phyloP scores from a whole-genome alignment of 1,140 invertebrate genomes.

The Archivesica marissinica region DNA sequence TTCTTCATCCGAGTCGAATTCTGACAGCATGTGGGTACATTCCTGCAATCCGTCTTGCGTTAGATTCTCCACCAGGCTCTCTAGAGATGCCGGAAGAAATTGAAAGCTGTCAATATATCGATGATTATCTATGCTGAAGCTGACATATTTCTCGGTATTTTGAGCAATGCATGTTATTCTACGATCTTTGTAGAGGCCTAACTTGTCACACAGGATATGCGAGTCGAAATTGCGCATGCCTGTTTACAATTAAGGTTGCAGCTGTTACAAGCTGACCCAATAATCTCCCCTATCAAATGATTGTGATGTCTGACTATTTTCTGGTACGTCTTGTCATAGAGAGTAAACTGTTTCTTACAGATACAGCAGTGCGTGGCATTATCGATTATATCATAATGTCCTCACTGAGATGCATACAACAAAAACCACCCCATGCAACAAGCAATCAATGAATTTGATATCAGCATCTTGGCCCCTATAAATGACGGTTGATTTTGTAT shows the following conservation, averaged over 20 bases:
- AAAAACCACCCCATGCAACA: not conserved
- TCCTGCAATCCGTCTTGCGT: constrained; percentile 12
- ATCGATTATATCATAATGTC: too few relatives aligned
- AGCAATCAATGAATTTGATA: not conserved
- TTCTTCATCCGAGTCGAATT: constrained; percentile 32
- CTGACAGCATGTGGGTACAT: constrained; percentile 22
- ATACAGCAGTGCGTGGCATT: too few relatives aligned
- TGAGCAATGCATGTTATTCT: constrained; percentile 79
- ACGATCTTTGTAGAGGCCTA: constrained; percentile 69
- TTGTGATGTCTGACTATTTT: not conserved
- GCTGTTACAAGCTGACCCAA: too few relatives aligned
- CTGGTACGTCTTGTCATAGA: constrained; percentile 5
- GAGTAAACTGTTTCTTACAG: too few relatives aligned
- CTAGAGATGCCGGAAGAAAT: constrained; percentile 40
- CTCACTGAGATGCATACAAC: constrained; percentile 57
- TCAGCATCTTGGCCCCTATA: not conserved
- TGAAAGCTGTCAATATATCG: constrained; percentile 51
- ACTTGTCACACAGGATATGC: constrained; percentile 77
- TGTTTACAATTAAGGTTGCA: constrained; percentile 46
- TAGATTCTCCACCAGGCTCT: constrained; percentile 34
- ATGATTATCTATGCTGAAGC: constrained; percentile 49
- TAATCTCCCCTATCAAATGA: too few relatives aligned
- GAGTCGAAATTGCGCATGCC: constrained; percentile 79
- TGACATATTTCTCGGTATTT: constrained; percentile 80
- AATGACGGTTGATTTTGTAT: not conserved